Evolutionary conservation across 1,140 invertebrate species (phyloP), one percentile per base, ranked within the genome.

Genomic region (Watersipora subatra): DNA sequence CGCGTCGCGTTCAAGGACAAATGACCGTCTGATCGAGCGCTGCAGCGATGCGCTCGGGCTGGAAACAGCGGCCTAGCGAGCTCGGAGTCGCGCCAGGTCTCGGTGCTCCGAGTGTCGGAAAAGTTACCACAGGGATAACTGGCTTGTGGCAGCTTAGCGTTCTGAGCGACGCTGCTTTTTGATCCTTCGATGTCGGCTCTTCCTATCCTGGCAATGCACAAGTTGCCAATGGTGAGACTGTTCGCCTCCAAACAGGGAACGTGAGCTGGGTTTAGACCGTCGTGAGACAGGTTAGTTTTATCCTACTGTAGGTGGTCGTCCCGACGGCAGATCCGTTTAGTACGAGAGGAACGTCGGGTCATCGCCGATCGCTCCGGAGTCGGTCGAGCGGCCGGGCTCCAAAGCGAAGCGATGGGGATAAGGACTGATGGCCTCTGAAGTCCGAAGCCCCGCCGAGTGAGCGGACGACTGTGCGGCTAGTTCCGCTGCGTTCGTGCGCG

Each of bases 41-140:
- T 86, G 85, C 85, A 87, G 85, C 86, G 85, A 76, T 84, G 84
- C 84, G 86, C 86, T 82, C 82, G 84, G 87, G 85, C 84, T 84
- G 82, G 86, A 88, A 88, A 88, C 85, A 84, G 83, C 82, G 86
- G 86, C 86, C 86, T 87, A 86, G 86, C 86, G 85, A 87, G 87
- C 86, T 86, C 87, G 86, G 87, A 83, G 81, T 83, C 82, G 80
- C 86, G 66, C 34, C 80, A 83, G 84, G 85, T 84, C 87, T 88
- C 88, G 83, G 82, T 85, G 85, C 85, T 84, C 87, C 85, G 87
- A 85, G 85, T 87, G 85, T 84, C 86, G 87, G 86, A 87, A 87
- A 88, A 88, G 87, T 88, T 88, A 87, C 87, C 85, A 87, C 86
- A 88, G 87, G 87, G 85, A 88, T 87, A 88, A 88, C 85, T 87